Evolutionary conservation across 2,113 vertebrate species (phyloP).

Genomic region (Cygnus atratus): DNA sequence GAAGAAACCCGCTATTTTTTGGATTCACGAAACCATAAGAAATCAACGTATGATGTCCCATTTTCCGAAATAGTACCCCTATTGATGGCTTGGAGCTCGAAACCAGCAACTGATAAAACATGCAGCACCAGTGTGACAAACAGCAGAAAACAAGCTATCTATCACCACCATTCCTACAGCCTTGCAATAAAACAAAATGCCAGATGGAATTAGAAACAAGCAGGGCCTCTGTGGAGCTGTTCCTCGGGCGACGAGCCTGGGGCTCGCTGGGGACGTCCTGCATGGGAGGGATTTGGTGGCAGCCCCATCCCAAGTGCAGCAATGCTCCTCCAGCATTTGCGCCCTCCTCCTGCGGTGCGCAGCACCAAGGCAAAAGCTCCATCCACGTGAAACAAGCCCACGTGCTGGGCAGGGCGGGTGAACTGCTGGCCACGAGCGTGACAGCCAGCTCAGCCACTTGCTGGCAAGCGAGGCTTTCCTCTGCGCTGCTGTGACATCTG

Average conservation of each 20-base stretch:
- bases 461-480: neutral
- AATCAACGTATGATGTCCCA: neutral
- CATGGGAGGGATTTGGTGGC: accelerated
- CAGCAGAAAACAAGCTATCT: neutral
- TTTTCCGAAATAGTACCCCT: neutral
- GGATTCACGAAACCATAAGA: neutral
- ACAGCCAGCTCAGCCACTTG: neutral
- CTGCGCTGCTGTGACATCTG: neutral
- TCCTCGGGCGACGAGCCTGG: neutral
- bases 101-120: neutral
- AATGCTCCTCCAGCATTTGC: neutral
- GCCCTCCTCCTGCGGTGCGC: accelerated
- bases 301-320: neutral
- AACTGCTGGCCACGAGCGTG: accelerated
- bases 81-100: neutral
- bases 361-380: neutral
- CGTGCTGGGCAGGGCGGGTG: accelerated
- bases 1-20: neutral
- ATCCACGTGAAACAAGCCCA: neutral
- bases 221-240: neutral
- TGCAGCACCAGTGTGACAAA: neutral
- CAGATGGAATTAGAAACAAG: constrained; percentile 41
- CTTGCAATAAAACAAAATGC: constrained; percentile 38
- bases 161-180: constrained; percentile 18
- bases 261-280: neutral